Evolutionary conservation across 2,888 invertebrate genomes (phyloP), one percentile per base, ranked within the genome.

Genomic region (Chrysodeixis includens): DNA sequence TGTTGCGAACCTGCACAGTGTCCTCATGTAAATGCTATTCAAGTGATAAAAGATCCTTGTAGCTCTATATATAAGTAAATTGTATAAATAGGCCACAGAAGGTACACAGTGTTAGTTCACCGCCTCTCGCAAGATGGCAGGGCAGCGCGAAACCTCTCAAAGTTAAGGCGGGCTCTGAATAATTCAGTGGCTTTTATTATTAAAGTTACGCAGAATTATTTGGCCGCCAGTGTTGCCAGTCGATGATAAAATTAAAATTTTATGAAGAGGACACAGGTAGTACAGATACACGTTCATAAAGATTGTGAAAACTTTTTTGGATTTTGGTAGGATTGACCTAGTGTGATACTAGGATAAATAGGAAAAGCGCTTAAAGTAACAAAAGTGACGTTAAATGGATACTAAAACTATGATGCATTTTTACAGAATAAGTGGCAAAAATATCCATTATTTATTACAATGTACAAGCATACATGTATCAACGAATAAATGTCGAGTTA

Each of bases 241-340:
- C 78, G 67, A 80, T 76, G 69, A 76, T 80, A 76, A 78, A 73
- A 79, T 79, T 78, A 80, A 79, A 79, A 80, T 79, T 79, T 62
- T 73, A 80, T 71, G 75, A 63, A 80, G 73, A 68, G 53, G 62
- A 62, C 54, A 49, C 64, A 55, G 46, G 20, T 49, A 40, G 60
- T 52, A 49, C 64, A 55, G 46, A 10, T 49, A 40, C 69, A 53
- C 66, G 58, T 66, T 69, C 67, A 72, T 69, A 72, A 55, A 30
- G 60, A 62, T 78, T 70, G 64, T 75, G 40, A 55, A 73, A 68
- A 64, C 73, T 70, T 53, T 22, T 53, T 46, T 35, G 44, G 30
- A 53, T 35, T 14, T 12, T 14, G 6, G n/a, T 5, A 5, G n/a
- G 0, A 40, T n/a, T n/a, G n/a, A n/a, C n/a, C n/a, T 26, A 26